phyloP scores from a whole-genome alignment of 2,888 invertebrate genomes.

The Ophraella communa region DNA sequence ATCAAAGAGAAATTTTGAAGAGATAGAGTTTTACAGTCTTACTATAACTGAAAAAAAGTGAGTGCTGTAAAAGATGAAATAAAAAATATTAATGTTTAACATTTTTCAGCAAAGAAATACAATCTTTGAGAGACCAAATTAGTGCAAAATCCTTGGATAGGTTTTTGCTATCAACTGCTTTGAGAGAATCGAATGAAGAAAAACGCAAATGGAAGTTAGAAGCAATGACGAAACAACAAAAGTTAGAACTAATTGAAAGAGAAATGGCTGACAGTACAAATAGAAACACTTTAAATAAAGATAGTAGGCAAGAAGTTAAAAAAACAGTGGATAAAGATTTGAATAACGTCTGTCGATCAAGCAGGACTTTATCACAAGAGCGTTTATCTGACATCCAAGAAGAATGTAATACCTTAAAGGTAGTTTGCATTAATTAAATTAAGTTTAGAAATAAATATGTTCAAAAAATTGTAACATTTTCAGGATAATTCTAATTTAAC shows the following conservation, averaged over 20 bases:
- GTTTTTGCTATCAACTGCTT: conserved; percentile 26
- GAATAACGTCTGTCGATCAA: background rate
- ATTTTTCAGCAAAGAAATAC: conserved; percentile 36
- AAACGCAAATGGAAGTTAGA: conserved; percentile 38
- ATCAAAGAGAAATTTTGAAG: conserved; percentile 19
- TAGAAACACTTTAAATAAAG: background rate
- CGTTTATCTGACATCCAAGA: background rate
- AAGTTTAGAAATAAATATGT: no score
- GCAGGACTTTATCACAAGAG: background rate
- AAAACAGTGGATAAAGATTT: background rate
- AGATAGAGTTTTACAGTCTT: conserved; percentile 26
- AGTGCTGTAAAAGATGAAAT: background rate
- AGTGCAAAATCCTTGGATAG: conserved; percentile 28
- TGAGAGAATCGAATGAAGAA: conserved; percentile 40
- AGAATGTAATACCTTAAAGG: background rate
- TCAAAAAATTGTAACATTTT: background rate
- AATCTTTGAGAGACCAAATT: conserved; percentile 30
- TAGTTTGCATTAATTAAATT: no score
- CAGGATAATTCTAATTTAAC: background rate
- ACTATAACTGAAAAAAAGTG: conserved; percentile 29
- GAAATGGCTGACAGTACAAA: background rate
- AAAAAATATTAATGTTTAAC: background rate
- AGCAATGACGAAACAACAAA: conserved; percentile 26
- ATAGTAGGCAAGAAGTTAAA: background rate
- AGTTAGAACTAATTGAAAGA: conserved; percentile 18